These are phyloP conservation scores for Iphiclides podalirius DNA, from an alignment of 2,888 invertebrate species.

Conservation along the genomic window DNA sequence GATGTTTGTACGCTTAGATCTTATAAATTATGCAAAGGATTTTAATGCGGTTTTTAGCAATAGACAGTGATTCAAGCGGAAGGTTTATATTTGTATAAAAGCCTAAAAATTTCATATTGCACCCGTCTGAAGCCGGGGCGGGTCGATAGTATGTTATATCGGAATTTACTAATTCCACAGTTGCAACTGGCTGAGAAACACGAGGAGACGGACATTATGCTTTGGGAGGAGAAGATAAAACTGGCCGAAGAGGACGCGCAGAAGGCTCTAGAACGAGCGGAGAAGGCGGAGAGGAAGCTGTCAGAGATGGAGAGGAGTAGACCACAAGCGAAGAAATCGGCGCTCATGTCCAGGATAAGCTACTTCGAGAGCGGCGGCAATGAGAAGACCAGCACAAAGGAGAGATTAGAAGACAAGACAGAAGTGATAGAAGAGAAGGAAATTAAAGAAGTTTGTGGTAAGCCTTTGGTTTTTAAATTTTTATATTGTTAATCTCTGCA, in stretches of 20 bases:
- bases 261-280: constrained; percentile 81
- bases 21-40: too few relatives aligned
- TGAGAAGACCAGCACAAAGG: not conserved
- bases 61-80: too few relatives aligned
- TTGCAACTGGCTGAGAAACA: constrained; percentile 83
- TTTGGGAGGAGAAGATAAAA: constrained; percentile 85
- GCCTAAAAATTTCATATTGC: too few relatives aligned
- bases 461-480: constrained; percentile 25
- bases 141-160: too few relatives aligned
- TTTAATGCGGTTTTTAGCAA: too few relatives aligned
- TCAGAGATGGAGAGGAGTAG: constrained; percentile 36
- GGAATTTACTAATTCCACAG: too few relatives aligned
- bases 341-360: constrained; percentile 62
- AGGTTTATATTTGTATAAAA: too few relatives aligned
- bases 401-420: constrained; percentile 23
- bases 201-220: constrained; percentile 83
- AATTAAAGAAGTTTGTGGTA: constrained; percentile 34
- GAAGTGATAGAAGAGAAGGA: constrained; percentile 28
- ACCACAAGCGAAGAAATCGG: constrained; percentile 38
- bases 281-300: constrained; percentile 59
- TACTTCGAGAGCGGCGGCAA: constrained; percentile 64
- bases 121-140: too few relatives aligned
- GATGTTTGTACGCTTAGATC: too few relatives aligned
- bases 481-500: too few relatives aligned
- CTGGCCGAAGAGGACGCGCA: constrained; percentile 85